phyloP scores from a whole-genome alignment of 1,140 invertebrate genomes.

The Gryon sp. region DNA sequence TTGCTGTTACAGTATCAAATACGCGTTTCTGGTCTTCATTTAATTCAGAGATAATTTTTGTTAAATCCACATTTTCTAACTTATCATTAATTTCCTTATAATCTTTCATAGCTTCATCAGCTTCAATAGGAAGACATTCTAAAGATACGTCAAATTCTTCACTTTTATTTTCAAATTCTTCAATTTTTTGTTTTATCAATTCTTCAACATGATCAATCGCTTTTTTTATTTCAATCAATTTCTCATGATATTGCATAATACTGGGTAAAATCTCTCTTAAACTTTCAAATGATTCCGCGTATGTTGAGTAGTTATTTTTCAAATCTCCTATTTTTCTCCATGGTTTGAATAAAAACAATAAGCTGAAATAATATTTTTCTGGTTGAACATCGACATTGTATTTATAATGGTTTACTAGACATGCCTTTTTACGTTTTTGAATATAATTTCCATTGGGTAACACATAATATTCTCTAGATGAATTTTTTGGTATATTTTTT shows the following conservation, averaged over 20 bases:
- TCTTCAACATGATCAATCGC: conserved; percentile 47
- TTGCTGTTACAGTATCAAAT: conserved; percentile 47
- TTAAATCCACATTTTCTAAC: conserved; percentile 25
- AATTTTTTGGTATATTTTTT: conserved; percentile 11
- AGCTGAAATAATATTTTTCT: conserved; percentile 64
- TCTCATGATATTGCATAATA: conserved; percentile 64
- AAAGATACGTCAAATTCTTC: conserved; percentile 14
- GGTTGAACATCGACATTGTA: conserved; percentile 54
- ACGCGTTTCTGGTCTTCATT: too few relatives aligned
- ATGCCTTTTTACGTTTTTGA: conserved; percentile 56
- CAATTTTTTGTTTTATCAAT: conserved; percentile 46
- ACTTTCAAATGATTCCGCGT: conserved; percentile 59
- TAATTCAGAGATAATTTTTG: conserved; percentile 55
- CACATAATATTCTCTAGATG: conserved; percentile 32
- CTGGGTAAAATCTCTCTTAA: conserved; percentile 31
- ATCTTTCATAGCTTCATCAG: conserved; percentile 61
- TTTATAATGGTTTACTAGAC: conserved; percentile 64
- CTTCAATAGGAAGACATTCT: conserved; percentile 46
- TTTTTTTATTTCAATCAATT: conserved; percentile 50
- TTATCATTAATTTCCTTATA: conserved; percentile 46
- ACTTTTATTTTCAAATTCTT: conserved; percentile 26
- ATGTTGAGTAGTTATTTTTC: conserved; percentile 51
- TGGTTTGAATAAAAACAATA: conserved; percentile 66
- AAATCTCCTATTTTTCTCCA: conserved; percentile 63
- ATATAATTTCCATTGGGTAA: conserved; percentile 22